Evolutionary conservation across 2,797 vertebrate genomes (phyloP), one percentile per base, ranked within the genome.

Genomic region (Dicrostonyx torquatus): DNA sequence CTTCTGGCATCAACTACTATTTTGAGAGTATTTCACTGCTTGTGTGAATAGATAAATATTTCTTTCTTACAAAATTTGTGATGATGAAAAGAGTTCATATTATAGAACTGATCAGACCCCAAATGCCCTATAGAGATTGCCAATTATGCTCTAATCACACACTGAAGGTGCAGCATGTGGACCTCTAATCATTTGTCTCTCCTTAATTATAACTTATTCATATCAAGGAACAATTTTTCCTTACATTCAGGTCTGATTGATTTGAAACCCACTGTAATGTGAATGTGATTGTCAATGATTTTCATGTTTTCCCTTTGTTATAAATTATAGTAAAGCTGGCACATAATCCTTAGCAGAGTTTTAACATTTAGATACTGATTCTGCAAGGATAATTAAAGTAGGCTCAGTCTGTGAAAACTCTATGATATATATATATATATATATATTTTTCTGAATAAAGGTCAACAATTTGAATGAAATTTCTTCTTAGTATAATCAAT

Each of bases 201-300:
- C 53, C 79, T 53, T 93, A 94, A 94, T 95, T 80, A 90, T 92
- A 64, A 83, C 66, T 68, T 78, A 85, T 64, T 93, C 43, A 53
- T 50, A 94, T 91, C 66, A 94, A 95, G 55, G 50, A 93, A 29
- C 24, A 90, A 85, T 93, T 95, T 93, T 20, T 94, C 10, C 66
- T 75, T 78, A 75, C 0, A 90, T 34, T 83, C 14, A 70, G 13
- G n/a, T 43, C 20, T 92, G 92, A 96, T 55, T 95, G 76, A 94
- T 75, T 93, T 37, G 91, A 97, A 95, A 83, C n/a, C 75, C 76
- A 90, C 43, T 87, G 50, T 78, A 92, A 86, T 89, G 77, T 90
- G n/a, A 93, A 90, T 83, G 55, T 95, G 78, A 94, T 91, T 95
- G 53, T 29, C 84, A 95, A 95, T 70, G 60, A 37, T 64, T 95